Evolutionary conservation across 1,140 invertebrate species (phyloP).

Genomic region (Cecropterus lyciades): DNA sequence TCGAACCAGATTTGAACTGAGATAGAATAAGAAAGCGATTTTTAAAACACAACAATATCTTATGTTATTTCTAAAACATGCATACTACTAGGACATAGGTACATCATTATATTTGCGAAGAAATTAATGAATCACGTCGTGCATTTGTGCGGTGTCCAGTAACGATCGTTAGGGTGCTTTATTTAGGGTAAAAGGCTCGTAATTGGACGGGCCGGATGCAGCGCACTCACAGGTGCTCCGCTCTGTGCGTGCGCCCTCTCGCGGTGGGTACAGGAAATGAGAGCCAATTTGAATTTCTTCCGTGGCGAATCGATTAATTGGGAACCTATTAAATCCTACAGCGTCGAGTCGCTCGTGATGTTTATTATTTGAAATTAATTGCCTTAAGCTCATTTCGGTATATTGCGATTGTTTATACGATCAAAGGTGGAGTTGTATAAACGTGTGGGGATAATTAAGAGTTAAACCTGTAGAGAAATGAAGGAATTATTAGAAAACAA

Average conservation of each 20-base stretch:
- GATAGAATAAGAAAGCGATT: too few species aligned
- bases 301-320: constrained; percentile 67
- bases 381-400: constrained; percentile 26
- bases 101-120: constrained; percentile 37
- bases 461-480: constrained; percentile 70
- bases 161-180: constrained; percentile 68
- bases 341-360: constrained; percentile 31
- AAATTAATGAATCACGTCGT: constrained; percentile 58
- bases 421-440: constrained; percentile 22
- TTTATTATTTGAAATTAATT: constrained; percentile 36
- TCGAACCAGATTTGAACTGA: too few species aligned
- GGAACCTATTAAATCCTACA: constrained; percentile 46
- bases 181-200: constrained; percentile 70
- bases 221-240: constrained; percentile 67
- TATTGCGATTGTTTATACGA: constrained; percentile 29
- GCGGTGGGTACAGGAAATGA: constrained; percentile 62
- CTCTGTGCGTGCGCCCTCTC: constrained; percentile 60
- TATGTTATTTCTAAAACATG: neutral
- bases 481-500: constrained; percentile 83
- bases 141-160: constrained; percentile 62
- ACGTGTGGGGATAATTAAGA: constrained; percentile 56
- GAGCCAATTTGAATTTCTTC: constrained; percentile 74
- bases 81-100: constrained; percentile 24
- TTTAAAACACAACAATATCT: neutral
- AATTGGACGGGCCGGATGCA: constrained; percentile 74